These are phyloP conservation scores for Halcyon leucocephala DNA, from an alignment of 2,797 vertebrate species.

Conservation along the genomic window DNA sequence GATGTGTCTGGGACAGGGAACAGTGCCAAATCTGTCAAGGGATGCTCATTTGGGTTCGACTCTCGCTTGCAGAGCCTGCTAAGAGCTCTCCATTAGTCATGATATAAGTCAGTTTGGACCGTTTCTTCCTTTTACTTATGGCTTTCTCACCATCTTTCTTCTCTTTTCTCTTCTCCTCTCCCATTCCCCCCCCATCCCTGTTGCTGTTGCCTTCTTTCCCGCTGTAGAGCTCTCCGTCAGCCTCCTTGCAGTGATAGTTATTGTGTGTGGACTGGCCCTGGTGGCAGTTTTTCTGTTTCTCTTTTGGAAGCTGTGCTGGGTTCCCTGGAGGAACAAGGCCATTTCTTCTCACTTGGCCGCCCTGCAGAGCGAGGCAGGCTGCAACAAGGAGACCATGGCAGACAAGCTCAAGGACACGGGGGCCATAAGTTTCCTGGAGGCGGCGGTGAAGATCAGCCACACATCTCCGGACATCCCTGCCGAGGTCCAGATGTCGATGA, in stretches of 20 bases:
- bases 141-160: slow-evolving; percentile 71
- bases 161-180: slow-evolving; percentile 56
- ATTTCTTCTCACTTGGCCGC: slow-evolving; percentile 77
- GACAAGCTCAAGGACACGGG: slow-evolving; percentile 93
- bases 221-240: slow-evolving; percentile 89
- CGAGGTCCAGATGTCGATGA: slow-evolving; percentile 97
- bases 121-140: not conserved
- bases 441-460: slow-evolving; percentile 98
- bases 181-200: slow-evolving; percentile 35
- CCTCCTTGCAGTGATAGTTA: slow-evolving; percentile 89
- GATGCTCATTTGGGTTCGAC: not conserved
- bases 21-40: accelerated
- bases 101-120: not conserved
- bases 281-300: slow-evolving; percentile 90
- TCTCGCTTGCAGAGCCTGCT: not conserved
- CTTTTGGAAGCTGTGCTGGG: slow-evolving; percentile 96
- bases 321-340: slow-evolving; percentile 89
- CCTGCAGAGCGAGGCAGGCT: slow-evolving; percentile 68
- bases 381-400: slow-evolving; percentile 86
- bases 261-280: slow-evolving; percentile 91
- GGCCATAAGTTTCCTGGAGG: slow-evolving; percentile 91
- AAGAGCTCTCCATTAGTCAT: not conserved
- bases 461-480: slow-evolving; percentile 97
- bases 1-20: not conserved
- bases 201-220: slow-evolving; percentile 18